phyloP scores from a whole-genome alignment of 2,113 vertebrate genomes.

The Melanerpes formicivorus region DNA sequence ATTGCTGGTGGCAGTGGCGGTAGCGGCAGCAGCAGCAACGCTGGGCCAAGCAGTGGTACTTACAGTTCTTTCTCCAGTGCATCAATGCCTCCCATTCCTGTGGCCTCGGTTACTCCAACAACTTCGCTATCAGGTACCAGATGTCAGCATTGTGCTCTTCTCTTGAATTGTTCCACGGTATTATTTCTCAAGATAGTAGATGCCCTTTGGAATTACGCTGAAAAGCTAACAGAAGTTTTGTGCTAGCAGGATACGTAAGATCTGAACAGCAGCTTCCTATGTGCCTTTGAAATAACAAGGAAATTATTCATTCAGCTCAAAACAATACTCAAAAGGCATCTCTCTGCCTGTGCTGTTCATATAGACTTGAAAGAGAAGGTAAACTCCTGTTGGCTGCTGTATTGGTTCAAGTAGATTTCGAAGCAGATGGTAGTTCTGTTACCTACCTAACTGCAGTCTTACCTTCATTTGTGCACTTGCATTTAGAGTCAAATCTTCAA shows the following conservation, averaged over 20 bases:
- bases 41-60: slow-evolving; percentile 80
- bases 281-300: neutral
- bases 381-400: neutral
- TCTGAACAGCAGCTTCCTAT: neutral
- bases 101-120: slow-evolving; percentile 96
- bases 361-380: neutral
- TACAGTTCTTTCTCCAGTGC: slow-evolving; percentile 95
- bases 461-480: neutral
- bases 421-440: neutral
- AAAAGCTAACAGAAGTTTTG: neutral
- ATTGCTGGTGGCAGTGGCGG: slow-evolving; percentile 67
- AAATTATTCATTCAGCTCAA: neutral
- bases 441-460: neutral
- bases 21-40: slow-evolving; percentile 60
- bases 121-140: slow-evolving; percentile 90
- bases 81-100: slow-evolving; percentile 94
- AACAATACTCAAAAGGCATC: neutral
- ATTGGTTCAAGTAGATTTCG: neutral
- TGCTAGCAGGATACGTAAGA: neutral
- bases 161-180: neutral
- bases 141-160: neutral
- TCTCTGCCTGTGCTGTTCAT: neutral
- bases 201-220: neutral
- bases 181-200: neutral
- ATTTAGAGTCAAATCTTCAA: neutral